Evolutionary conservation across 2,797 vertebrate species (phyloP).

Genomic region (Allochrocebus solatus): DNA sequence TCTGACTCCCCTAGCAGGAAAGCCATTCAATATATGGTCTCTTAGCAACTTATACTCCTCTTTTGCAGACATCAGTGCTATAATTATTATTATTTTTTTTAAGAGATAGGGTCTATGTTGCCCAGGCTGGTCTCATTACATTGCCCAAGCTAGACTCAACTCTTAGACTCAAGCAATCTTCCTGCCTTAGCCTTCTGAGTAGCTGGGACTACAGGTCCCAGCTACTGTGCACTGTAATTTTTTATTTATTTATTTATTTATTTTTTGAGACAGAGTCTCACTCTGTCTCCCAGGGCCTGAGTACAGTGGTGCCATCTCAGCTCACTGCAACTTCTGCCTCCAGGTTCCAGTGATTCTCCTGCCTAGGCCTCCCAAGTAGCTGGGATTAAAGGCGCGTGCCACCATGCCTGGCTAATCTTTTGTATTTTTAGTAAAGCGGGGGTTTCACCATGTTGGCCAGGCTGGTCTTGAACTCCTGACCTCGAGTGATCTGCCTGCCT

Average conservation of each 20-base stretch:
- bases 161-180: not conserved
- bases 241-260: not conserved
- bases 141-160: not conserved
- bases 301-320: not conserved
- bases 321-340: not conserved
- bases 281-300: not conserved
- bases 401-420: not conserved
- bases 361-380: not conserved
- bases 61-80: not conserved
- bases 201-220: not conserved
- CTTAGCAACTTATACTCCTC: not conserved
- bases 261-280: not conserved
- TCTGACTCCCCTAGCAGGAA: not conserved
- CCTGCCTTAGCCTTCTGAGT: not conserved
- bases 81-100: not conserved
- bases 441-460: not conserved
- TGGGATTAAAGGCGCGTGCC: not conserved
- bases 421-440: not conserved
- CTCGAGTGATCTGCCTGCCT: not conserved
- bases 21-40: not conserved
- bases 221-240: not conserved
- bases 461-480: not conserved
- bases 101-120: not conserved
- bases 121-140: not conserved
- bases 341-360: not conserved